Percentiles rank a stretch among this genome's conserved stretches.
Evolutionary conservation across 1,140 invertebrate genomes (phyloP).

Genomic region (Lasioglossum albipes): DNA sequence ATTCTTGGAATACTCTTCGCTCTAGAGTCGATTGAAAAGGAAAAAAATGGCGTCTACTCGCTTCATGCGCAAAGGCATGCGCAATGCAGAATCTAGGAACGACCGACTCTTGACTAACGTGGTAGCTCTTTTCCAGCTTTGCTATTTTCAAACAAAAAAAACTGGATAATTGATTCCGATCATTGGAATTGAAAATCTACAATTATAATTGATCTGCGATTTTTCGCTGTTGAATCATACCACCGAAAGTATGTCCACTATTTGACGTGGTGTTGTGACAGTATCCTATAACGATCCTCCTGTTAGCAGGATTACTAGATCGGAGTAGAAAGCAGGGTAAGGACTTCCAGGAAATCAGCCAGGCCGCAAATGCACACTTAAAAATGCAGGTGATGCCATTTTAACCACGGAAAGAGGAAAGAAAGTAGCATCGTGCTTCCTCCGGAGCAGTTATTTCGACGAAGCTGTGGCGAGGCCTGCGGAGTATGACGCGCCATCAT

Average conservation of each 20-base stretch:
- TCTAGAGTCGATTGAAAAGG: too few species aligned
- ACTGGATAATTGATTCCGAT: not conserved
- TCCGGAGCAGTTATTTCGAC: not conserved
- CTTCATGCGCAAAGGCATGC: slow-evolving; percentile 26
- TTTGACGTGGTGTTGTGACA: too few species aligned
- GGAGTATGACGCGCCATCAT: too few species aligned
- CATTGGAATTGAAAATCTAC: not conserved
- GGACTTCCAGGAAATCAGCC: too few species aligned
- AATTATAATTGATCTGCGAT: not conserved
- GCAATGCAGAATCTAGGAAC: not conserved
- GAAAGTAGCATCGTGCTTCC: not conserved
- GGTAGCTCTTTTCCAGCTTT: not conserved
- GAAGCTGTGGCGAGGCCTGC: not conserved
- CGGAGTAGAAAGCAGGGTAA: too few species aligned
- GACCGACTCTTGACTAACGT: slow-evolving; percentile 6
- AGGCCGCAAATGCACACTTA: too few species aligned
- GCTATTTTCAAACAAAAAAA: not conserved
- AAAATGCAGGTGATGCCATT: too few species aligned
- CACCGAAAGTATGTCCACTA: too few species aligned
- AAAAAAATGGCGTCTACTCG: not conserved
- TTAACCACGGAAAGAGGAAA: not conserved
- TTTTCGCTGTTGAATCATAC: too few species aligned
- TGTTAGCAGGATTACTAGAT: too few species aligned
- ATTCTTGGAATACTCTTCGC: not conserved
- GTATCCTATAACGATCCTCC: too few species aligned